Evolutionary conservation across 2,797 vertebrate species (phyloP).

Genomic region (Halcyon badia): DNA sequence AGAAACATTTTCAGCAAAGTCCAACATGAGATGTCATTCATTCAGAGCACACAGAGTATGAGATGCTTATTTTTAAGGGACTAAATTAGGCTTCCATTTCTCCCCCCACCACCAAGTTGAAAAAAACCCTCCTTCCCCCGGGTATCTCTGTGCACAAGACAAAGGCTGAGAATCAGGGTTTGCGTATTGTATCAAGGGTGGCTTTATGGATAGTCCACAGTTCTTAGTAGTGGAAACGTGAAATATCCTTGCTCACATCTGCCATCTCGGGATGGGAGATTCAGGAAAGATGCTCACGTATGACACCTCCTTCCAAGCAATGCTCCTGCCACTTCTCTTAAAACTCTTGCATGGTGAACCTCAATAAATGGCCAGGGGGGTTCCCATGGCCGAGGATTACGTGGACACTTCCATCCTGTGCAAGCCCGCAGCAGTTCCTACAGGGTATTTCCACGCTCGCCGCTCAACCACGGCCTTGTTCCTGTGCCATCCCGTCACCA

Average conservation of each 20-base stretch:
- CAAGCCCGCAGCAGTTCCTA: fast-evolving
- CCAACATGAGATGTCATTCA: not conserved
- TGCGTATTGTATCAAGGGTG: not conserved
- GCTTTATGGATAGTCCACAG: not conserved
- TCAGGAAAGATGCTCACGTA: not conserved
- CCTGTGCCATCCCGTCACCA: fast-evolving
- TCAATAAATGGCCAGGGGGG: not conserved
- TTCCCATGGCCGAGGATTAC: fast-evolving
- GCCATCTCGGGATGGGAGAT: not conserved
- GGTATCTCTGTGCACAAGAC: not conserved
- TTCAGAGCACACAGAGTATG: not conserved
- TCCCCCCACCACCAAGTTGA: not conserved
- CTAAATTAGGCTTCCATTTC: not conserved
- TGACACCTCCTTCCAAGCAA: not conserved
- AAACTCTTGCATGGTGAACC: not conserved
- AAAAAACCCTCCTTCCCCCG: not conserved
- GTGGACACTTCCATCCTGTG: fast-evolving
- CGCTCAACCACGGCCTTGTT: fast-evolving
- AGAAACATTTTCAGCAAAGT: slow-evolving; percentile 23
- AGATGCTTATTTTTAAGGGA: not conserved
- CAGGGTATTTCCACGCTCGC: not conserved
- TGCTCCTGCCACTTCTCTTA: not conserved
- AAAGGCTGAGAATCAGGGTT: not conserved
- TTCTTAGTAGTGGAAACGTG: not conserved
- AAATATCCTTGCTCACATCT: not conserved